Conservation (phyloP, 2,113 vertebrate genomes). For the Ptilorrhoa leucosticta region DNA sequence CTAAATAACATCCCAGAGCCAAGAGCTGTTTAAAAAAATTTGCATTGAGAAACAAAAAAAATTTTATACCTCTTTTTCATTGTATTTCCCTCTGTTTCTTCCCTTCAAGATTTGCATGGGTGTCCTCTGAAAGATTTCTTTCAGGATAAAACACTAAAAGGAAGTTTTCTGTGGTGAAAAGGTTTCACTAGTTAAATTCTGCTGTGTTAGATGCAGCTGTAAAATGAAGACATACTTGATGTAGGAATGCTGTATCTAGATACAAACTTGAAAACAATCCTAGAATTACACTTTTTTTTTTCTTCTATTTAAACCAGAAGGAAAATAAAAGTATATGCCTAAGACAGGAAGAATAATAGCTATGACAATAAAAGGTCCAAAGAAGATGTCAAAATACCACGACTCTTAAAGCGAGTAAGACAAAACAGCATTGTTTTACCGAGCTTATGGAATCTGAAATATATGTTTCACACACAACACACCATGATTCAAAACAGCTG, state of each 20-base stretch:
- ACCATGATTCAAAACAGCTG: not conserved
- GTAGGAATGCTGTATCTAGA: not conserved
- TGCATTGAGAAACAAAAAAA: not conserved
- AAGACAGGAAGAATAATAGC: not conserved
- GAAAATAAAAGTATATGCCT: not conserved
- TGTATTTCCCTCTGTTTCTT: not conserved
- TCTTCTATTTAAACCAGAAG: not conserved
- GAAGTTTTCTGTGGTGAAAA: not conserved
- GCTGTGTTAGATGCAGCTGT: not conserved
- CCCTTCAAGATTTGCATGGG: not conserved
- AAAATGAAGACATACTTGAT: not conserved
- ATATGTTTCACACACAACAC: not conserved
- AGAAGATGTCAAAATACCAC: not conserved
- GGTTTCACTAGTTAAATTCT: not conserved
- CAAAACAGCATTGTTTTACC: not conserved
- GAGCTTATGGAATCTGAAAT: not conserved
- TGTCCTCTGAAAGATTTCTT: not conserved
- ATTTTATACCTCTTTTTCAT: not conserved
- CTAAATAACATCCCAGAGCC: not conserved
- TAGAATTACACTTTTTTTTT: not conserved
- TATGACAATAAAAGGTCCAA: not conserved
- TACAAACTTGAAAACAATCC: not conserved
- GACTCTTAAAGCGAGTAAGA: not conserved
- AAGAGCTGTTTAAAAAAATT: not conserved
- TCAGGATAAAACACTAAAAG: not conserved